Percentiles rank a stretch among this genome's conserved stretches.
phyloP scores from a whole-genome alignment of 1,140 invertebrate genomes.

The Polypedilum vanderplanki region DNA sequence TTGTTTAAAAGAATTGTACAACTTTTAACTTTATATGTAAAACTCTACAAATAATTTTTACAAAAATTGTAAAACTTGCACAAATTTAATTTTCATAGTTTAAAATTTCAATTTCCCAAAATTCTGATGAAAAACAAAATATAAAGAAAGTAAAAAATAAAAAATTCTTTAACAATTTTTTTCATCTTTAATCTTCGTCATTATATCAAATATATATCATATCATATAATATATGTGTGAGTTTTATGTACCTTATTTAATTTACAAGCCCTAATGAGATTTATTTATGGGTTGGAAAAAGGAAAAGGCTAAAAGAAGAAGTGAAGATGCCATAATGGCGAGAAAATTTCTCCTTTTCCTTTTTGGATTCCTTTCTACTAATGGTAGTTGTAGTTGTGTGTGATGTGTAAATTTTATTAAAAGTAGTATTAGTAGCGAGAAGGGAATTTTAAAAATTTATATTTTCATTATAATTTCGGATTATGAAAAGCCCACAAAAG shows the following conservation, averaged over 20 bases:
- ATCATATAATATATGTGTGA: neutral
- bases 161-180: neutral
- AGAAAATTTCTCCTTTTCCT: neutral
- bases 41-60: no score
- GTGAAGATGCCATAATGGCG: neutral
- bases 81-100: no score
- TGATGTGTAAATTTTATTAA: neutral
- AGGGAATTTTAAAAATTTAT: neutral
- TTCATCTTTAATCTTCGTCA: no score
- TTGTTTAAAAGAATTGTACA: no score
- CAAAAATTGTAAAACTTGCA: no score
- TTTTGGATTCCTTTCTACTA: neutral
- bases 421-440: neutral
- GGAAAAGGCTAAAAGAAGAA: neutral
- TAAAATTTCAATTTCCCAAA: no score
- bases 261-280: conserved; percentile 17
- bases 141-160: no score
- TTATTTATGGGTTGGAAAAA: neutral
- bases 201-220: conserved; percentile 19
- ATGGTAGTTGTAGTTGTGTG: neutral
- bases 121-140: no score
- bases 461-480: neutral
- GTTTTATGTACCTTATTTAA: neutral
- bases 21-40: no score
- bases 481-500: conserved; percentile 4